A percentile compares a stretch with the other conserved stretches of the same genome.
Conservation (phyloP, 2,797 vertebrate species). For the Apodemus agrarius region DNA sequence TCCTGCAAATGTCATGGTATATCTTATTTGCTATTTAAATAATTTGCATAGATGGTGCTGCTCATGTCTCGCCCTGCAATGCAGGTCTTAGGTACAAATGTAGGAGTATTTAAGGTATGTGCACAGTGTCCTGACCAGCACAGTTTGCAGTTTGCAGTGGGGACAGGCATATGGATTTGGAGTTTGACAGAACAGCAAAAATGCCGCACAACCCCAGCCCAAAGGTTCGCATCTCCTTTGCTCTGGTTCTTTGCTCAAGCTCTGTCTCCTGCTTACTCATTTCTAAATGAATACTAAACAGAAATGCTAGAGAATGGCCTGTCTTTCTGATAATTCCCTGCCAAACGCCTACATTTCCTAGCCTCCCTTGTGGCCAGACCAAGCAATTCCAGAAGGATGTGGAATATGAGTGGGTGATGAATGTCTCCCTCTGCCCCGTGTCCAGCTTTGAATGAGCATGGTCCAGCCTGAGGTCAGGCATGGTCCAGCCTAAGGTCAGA, state of each 20-base stretch:
- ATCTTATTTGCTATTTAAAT: conserved; percentile 58
- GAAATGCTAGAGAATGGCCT: neutral
- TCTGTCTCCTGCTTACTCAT: neutral
- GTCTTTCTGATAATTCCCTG: neutral
- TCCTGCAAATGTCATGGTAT: neutral
- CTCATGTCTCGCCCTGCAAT: neutral
- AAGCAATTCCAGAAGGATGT: neutral
- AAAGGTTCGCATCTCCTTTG: neutral
- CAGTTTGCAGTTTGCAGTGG: neutral
- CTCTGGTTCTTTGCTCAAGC: accelerated
- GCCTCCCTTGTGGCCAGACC: neutral
- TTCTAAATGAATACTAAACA: neutral
- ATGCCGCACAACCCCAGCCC: neutral
- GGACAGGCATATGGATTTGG: neutral
- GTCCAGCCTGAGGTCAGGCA: too few relatives aligned
- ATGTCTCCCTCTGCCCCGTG: neutral
- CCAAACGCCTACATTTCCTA: neutral
- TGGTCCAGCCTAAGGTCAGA: neutral
- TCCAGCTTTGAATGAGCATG: neutral
- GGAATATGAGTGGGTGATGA: neutral
- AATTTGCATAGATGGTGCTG: neutral
- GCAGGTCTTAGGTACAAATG: neutral
- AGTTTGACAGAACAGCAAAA: neutral
- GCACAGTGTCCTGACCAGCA: neutral
- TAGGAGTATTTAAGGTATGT: neutral